phyloP scores from a whole-genome alignment of 2,797 vertebrate genomes.

The Lithobates sylvaticus region DNA sequence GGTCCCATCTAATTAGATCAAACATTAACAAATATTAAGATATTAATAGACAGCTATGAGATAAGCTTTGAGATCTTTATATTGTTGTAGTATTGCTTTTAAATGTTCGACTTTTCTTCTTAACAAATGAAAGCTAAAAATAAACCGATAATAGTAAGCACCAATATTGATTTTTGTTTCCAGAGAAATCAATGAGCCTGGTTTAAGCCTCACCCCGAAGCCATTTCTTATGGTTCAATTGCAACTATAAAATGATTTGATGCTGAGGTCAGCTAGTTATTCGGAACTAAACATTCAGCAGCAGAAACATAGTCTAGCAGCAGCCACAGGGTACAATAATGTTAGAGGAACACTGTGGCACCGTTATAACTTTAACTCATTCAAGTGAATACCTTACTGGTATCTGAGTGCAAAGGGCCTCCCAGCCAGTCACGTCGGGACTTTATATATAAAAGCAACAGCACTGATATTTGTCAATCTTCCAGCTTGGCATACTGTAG shows the following conservation, averaged over 20 bases:
- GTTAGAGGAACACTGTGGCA: neutral
- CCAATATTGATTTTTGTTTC: conserved; percentile 54
- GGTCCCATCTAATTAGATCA: no score
- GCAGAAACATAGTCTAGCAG: neutral
- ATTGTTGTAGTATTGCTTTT: neutral
- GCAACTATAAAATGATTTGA: conserved; percentile 24
- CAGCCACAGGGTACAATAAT: neutral
- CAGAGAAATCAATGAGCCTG: conserved; percentile 61
- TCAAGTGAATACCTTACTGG: neutral
- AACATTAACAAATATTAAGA: no score
- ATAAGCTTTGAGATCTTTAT: neutral
- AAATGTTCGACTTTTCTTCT: neutral
- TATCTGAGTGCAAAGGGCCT: neutral
- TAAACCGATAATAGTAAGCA: conserved; percentile 47
- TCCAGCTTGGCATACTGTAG: no score
- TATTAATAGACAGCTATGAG: neutral
- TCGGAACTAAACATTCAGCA: conserved; percentile 26
- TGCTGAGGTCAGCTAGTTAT: conserved; percentile 39
- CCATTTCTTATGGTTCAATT: conserved; percentile 12
- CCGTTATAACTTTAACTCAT: neutral
- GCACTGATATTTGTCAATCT: no score
- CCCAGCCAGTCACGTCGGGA: neutral
- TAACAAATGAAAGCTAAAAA: conserved; percentile 53
- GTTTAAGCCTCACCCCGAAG: conserved; percentile 39
- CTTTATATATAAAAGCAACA: neutral